These are phyloP conservation scores for Onchidella celtica DNA, from an alignment of 2,888 invertebrate genomes.

Conservation along the genomic window DNA sequence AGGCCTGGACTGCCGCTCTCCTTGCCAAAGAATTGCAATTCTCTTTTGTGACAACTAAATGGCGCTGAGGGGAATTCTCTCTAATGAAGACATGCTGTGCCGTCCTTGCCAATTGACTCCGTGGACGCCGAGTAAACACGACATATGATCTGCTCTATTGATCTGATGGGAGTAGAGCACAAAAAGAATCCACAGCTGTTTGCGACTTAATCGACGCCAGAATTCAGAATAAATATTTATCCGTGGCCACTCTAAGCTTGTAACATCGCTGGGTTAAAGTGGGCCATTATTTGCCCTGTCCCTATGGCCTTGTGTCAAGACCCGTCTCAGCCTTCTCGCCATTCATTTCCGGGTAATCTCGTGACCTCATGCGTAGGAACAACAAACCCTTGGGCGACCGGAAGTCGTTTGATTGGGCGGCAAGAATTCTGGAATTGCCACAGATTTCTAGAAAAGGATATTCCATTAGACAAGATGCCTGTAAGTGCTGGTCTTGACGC, in stretches of 20 bases:
- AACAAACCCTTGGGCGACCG: conserved; percentile 45
- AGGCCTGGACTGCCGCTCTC: background rate
- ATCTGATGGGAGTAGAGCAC: conserved; percentile 6
- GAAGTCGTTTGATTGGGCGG: conserved; percentile 48
- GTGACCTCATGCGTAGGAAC: conserved; percentile 48
- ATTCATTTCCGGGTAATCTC: conserved; percentile 51
- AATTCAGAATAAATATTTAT: conserved; percentile 51
- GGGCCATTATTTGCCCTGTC: conserved; percentile 46
- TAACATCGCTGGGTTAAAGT: conserved; percentile 45
- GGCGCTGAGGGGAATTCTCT: conserved; percentile 26
- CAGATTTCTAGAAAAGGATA: conserved; percentile 43
- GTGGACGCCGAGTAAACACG: conserved; percentile 32
- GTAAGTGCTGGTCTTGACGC: conserved; percentile 25
- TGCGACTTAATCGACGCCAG: conserved; percentile 43
- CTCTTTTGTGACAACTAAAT: conserved; percentile 43
- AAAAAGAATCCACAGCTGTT: conserved; percentile 46
- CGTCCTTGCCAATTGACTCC: conserved; percentile 30
- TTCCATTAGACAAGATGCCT: conserved; percentile 41
- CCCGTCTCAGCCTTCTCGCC: conserved; percentile 27
- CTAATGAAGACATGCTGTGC: conserved; percentile 44
- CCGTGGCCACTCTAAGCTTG: conserved; percentile 39
- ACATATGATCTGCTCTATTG: conserved; percentile 41
- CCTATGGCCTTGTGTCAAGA: conserved; percentile 37
- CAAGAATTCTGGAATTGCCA: conserved; percentile 32
- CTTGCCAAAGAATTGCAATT: conserved; percentile 28